A percentile compares a stretch with the other conserved stretches of the same genome.
Evolutionary conservation across 2,113 vertebrate genomes (phyloP).

Genomic region (Himantopus leucocephalus): DNA sequence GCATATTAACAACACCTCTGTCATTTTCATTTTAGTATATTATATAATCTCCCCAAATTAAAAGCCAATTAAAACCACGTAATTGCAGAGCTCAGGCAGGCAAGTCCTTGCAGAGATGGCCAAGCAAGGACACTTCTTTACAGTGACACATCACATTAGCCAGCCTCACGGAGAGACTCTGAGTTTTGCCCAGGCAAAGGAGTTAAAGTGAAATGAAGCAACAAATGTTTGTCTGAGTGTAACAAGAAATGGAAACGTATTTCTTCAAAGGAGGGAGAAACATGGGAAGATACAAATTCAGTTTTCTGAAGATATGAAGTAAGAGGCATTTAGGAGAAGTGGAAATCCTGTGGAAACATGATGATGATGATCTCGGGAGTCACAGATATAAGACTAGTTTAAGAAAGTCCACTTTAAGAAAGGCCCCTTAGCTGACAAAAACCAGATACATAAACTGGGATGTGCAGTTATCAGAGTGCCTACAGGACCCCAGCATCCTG

Average conservation of each 20-base stretch:
- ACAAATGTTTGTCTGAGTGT: background rate
- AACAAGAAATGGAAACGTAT: background rate
- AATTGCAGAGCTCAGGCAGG: background rate
- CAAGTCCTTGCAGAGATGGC: background rate
- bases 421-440: background rate
- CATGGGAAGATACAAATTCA: background rate
- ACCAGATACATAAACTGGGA: background rate
- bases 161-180: background rate
- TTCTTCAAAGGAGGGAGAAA: background rate
- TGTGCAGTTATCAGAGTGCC: background rate
- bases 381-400: background rate
- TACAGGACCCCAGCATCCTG: background rate
- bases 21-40: constrained; percentile 1
- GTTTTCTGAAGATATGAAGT: background rate
- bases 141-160: background rate
- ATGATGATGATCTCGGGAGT: background rate
- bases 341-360: background rate
- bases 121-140: background rate
- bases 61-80: constrained; percentile 33
- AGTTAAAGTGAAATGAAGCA: background rate
- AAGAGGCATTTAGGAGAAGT: background rate
- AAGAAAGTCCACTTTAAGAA: background rate
- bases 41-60: constrained; percentile 27
- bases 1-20: background rate
- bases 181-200: background rate